Conservation (phyloP, 2,113 vertebrate genomes). For the Patagioenas fasciata region DNA sequence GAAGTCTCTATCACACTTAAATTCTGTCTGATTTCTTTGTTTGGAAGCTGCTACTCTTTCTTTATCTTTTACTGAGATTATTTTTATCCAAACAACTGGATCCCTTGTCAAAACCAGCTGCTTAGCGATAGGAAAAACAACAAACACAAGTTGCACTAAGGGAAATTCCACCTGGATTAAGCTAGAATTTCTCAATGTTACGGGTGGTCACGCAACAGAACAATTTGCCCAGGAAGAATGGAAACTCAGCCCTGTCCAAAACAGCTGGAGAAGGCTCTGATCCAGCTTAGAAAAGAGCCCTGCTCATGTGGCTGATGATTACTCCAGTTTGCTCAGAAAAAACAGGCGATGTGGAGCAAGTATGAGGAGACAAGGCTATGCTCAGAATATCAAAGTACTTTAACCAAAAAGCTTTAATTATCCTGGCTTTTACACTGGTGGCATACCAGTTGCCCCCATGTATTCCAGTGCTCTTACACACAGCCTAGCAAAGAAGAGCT, state of each 20-base stretch:
- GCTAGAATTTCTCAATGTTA: background rate
- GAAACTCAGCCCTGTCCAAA: background rate
- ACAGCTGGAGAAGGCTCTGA: background rate
- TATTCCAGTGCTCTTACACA: background rate
- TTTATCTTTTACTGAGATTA: constrained; percentile 23
- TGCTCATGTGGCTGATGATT: background rate
- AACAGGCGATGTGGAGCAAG: background rate
- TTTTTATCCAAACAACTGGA: background rate
- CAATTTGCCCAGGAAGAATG: background rate
- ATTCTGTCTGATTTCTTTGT: constrained; percentile 66
- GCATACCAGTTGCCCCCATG: background rate
- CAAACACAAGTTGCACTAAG: background rate
- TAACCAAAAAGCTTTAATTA: background rate
- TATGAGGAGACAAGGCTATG: background rate
- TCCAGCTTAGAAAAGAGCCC: background rate
- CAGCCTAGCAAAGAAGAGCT: background rate
- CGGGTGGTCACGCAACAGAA: background rate
- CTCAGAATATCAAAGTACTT: background rate
- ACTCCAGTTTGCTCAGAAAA: background rate
- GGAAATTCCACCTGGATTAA: background rate
- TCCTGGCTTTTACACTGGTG: background rate
- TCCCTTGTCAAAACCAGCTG: background rate
- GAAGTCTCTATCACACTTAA: constrained; percentile 69
- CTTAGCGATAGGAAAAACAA: background rate
- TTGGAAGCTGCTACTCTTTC: constrained; percentile 26